Evolutionary conservation across 1,140 invertebrate species (phyloP), one percentile per base, ranked within the genome.

Genomic region (Neotoxoptera formosana): DNA sequence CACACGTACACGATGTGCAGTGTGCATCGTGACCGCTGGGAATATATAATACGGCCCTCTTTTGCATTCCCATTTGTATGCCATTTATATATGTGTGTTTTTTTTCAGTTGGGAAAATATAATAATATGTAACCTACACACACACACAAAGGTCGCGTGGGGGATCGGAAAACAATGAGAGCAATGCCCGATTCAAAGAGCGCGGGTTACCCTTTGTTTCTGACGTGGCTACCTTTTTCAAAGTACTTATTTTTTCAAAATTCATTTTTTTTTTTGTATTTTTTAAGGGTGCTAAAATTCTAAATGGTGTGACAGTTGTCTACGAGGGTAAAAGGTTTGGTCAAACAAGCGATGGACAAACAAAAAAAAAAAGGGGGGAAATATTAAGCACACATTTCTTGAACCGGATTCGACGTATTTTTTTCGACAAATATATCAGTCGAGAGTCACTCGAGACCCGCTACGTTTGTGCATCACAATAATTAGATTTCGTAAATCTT

Each of bases 111-210:
- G 91, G 91, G 81, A 51, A 93, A 93, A 93, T 93, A 41, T 41
- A 41, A 41, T 41, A 41, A 41, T 41, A 83, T 84, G 76, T 92
- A 84, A 93, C 91, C 81, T 93, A 83, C 91, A 83, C 91, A 93
- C 91, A 83, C 91, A 83, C 91, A 93, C 91, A 93, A 93, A 93
- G 91, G 91, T 93, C 91, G 91, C 48, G 81, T 84, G 48, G 76
- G 76, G 81, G 47, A 93, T 81, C 47, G 34, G 81, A 34, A 93
- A 93, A 93, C 91, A 93, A 93, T 93, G 91, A 93, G 36, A 81
- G 34, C 91, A n/a, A 53, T 34, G 91, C 48, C 48, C 7, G 90
- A 81, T 56, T 91, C 90, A 91, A 76, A 91, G 90, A 91, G 60
- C 67, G 67, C 9, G 45, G 47, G 67, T 51, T 53, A 93, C 91